A percentile compares a stretch with the other conserved stretches of the same genome.
Evolutionary conservation across 1,140 invertebrate species (phyloP).

Genomic region (Asobara japonica): DNA sequence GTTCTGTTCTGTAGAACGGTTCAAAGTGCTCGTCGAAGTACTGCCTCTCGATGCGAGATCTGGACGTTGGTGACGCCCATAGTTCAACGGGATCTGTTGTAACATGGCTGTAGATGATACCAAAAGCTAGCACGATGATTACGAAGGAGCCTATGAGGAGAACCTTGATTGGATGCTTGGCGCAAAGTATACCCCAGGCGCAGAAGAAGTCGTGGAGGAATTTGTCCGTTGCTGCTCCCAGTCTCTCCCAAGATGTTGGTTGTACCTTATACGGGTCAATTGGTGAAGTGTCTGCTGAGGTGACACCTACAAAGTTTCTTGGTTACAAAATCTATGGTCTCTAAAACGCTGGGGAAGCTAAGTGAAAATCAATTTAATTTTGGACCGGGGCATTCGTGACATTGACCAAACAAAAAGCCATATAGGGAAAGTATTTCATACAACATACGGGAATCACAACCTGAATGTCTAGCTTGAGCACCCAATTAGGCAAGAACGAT

Average conservation of each 20-base stretch:
- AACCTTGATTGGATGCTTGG: constrained; percentile 80
- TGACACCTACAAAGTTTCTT: constrained; percentile 56
- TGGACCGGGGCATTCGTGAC: too few species aligned
- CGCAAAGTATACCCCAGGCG: constrained; percentile 83
- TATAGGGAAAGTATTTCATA: too few species aligned
- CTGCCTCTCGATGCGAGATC: constrained; percentile 85
- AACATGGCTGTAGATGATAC: constrained; percentile 73
- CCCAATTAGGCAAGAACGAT: neutral
- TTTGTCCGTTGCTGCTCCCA: constrained; percentile 82
- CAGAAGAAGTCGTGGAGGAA: constrained; percentile 81
- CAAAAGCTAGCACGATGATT: constrained; percentile 72
- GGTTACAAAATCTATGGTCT: neutral
- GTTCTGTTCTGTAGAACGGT: constrained; percentile 96
- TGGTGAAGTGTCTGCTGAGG: constrained; percentile 60
- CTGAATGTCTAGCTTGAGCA: constrained; percentile 21
- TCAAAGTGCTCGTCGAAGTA: constrained; percentile 94
- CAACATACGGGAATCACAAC: constrained; percentile 27
- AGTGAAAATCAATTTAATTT: neutral
- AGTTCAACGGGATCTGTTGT: constrained; percentile 96
- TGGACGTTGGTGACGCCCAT: constrained; percentile 91
- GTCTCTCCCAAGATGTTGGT: constrained; percentile 76
- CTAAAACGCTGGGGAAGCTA: neutral
- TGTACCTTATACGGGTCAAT: constrained; percentile 56
- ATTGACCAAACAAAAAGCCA: too few species aligned
- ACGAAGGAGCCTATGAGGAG: constrained; percentile 75